phyloP scores from a whole-genome alignment of 2,888 invertebrate genomes.

The Cryptocephalus primarius region DNA sequence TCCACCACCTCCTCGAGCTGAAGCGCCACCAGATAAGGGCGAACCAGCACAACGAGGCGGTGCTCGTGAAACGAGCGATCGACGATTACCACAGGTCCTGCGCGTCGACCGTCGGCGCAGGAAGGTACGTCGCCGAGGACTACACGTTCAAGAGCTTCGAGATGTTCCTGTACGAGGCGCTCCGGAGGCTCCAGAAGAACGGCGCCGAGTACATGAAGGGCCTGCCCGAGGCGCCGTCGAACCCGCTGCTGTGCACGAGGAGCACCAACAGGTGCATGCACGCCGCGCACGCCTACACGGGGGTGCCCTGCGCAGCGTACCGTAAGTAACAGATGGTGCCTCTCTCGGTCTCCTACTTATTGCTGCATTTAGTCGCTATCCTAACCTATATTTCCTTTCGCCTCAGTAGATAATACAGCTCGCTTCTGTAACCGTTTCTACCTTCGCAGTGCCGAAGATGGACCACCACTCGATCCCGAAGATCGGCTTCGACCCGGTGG shows the following conservation, averaged over 20 bases:
- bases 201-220: slow-evolving; percentile 50
- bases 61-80: slow-evolving; percentile 77
- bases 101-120: slow-evolving; percentile 51
- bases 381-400: too few species aligned
- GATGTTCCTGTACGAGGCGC: slow-evolving; percentile 76
- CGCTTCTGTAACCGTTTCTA: background rate
- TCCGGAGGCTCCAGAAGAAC: slow-evolving; percentile 65
- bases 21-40: slow-evolving; percentile 87
- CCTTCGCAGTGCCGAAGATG: slow-evolving; percentile 59
- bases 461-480: slow-evolving; percentile 73
- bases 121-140: slow-evolving; percentile 54
- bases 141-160: slow-evolving; percentile 71
- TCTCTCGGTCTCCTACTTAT: background rate
- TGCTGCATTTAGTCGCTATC: too few species aligned
- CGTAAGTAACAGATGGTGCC: slow-evolving; percentile 57
- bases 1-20: slow-evolving; percentile 84
- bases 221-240: slow-evolving; percentile 35
- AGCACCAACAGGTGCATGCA: slow-evolving; percentile 85
- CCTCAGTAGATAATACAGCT: too few species aligned
- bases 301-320: slow-evolving; percentile 78
- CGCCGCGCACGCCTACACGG: slow-evolving; percentile 84
- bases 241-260: slow-evolving; percentile 73
- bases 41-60: slow-evolving; percentile 76
- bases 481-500: slow-evolving; percentile 40
- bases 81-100: slow-evolving; percentile 74